phyloP scores from a whole-genome alignment of 1,140 invertebrate genomes.

The Hycleus phaleratus region DNA sequence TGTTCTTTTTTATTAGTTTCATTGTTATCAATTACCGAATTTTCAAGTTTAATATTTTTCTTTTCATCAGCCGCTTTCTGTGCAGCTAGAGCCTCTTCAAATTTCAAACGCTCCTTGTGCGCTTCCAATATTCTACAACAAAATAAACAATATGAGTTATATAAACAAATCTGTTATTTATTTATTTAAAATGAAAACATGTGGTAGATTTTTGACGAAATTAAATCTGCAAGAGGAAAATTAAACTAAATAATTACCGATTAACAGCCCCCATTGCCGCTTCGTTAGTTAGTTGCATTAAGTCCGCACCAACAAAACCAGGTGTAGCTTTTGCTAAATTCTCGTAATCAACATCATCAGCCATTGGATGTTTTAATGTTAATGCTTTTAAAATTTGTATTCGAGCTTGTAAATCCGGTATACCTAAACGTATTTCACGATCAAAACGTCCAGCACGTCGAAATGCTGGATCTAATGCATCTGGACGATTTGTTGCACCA shows the following conservation, averaged over 20 bases:
- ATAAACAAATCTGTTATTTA: too few species aligned
- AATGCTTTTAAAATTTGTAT: constrained; percentile 65
- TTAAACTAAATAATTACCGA: constrained; percentile 38
- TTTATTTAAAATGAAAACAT: too few species aligned
- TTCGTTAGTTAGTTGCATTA: constrained; percentile 77
- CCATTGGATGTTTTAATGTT: constrained; percentile 57
- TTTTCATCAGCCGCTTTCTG: constrained; percentile 14
- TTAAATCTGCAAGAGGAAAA: not conserved
- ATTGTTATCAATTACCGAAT: constrained; percentile 4
- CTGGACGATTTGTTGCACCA: constrained; percentile 91
- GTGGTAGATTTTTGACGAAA: too few species aligned
- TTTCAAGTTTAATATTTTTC: constrained; percentile 2
- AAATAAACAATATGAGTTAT: too few species aligned
- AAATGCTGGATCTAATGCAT: constrained; percentile 87
- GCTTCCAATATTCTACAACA: constrained; percentile 22
- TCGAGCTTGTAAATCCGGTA: constrained; percentile 79
- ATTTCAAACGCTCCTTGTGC: constrained; percentile 29
- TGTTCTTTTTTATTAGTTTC: constrained; percentile 19
- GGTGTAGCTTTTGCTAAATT: constrained; percentile 78
- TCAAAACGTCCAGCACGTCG: constrained; percentile 87
- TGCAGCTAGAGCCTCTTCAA: constrained; percentile 12
- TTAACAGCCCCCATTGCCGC: constrained; percentile 82
- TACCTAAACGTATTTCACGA: constrained; percentile 87
- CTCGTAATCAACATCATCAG: constrained; percentile 60
- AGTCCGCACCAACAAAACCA: constrained; percentile 95